A percentile compares a stretch with the other conserved stretches of the same genome.
phyloP scores from a whole-genome alignment of 2,797 vertebrate genomes.

The Garrulus glandarius region DNA sequence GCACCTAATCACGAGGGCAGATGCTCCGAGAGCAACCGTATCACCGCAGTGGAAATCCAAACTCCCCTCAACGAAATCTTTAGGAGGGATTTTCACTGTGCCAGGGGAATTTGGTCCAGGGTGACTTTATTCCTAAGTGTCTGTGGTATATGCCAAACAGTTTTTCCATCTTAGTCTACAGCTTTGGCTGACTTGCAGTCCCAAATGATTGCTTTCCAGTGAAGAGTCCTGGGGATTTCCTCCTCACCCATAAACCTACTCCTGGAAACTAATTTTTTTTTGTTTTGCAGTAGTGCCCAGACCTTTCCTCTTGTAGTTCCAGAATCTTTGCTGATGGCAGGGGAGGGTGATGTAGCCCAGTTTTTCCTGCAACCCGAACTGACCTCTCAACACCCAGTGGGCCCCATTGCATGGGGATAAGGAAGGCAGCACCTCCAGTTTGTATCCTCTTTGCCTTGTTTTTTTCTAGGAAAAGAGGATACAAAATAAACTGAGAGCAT shows the following conservation, averaged over 20 bases:
- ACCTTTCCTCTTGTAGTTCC: neutral
- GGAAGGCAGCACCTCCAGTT: neutral
- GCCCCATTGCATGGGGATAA: neutral
- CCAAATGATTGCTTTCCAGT: neutral
- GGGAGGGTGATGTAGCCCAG: neutral
- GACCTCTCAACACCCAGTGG: neutral
- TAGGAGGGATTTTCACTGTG: neutral
- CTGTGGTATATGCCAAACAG: neutral
- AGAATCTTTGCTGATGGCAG: neutral
- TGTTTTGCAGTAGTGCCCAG: neutral
- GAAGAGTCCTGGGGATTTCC: neutral
- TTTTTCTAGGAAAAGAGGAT: neutral
- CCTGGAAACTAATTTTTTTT: neutral
- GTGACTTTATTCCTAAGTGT: neutral
- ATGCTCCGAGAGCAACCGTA: fast-evolving
- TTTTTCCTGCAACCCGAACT: neutral
- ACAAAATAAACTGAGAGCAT: neutral
- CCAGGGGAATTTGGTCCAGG: neutral
- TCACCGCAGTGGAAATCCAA: fast-evolving
- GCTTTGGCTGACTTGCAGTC: neutral
- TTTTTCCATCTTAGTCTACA: neutral
- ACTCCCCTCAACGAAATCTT: neutral
- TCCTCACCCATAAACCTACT: neutral
- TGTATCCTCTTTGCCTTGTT: neutral
- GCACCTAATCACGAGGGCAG: neutral